phyloP scores from a whole-genome alignment of 2,113 vertebrate species.

The Polypterus senegalus region DNA sequence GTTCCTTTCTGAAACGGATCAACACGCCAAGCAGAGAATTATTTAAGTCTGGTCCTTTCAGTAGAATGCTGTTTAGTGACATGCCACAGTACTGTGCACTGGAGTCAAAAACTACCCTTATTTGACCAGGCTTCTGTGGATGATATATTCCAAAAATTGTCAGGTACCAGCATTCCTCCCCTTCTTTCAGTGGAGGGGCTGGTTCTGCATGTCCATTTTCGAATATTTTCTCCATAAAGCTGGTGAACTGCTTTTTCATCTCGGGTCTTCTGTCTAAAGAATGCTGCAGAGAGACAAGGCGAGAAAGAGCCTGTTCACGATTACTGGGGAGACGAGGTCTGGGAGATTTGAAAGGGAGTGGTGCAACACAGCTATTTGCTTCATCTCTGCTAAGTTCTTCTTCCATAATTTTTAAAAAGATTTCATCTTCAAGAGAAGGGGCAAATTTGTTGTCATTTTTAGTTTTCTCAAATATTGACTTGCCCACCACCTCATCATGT shows the following conservation, averaged over 20 bases:
- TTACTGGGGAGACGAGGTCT: background rate
- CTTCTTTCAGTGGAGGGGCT: slow-evolving; percentile 1
- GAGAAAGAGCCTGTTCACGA: background rate
- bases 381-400: too few species aligned
- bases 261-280: too few species aligned
- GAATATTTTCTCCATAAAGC: slow-evolving; percentile 9
- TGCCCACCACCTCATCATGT: too few species aligned
- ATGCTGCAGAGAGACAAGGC: too few species aligned
- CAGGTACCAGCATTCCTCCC: slow-evolving; percentile 6
- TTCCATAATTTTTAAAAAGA: too few species aligned
- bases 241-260: background rate
- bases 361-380: too few species aligned
- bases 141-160: slow-evolving; percentile 9
- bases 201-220: slow-evolving; percentile 10
- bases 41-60: slow-evolving; percentile 5
- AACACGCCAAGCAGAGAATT: slow-evolving; percentile 3
- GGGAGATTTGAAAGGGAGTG: background rate
- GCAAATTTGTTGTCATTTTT: too few species aligned
- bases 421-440: too few species aligned
- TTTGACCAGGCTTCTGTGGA: slow-evolving; percentile 7
- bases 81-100: slow-evolving; percentile 1
- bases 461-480: too few species aligned
- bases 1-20: background rate
- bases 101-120: slow-evolving; percentile 12
- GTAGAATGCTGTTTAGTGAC: slow-evolving; percentile 1